phyloP scores from a whole-genome alignment of 2,888 invertebrate species.

The Cistogaster globosa region DNA sequence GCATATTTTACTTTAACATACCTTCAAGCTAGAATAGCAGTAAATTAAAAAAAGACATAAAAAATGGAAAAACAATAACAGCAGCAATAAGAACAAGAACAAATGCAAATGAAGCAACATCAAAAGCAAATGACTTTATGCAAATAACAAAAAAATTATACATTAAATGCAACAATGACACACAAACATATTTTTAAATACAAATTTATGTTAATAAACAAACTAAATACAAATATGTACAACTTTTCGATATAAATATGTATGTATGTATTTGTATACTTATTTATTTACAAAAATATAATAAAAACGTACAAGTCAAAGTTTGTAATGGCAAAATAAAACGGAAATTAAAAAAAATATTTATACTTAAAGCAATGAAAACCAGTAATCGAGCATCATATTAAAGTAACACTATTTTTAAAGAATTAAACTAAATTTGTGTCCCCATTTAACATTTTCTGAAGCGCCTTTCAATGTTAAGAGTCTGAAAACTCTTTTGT shows the following conservation, averaged over 20 bases:
- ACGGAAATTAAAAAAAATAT: constrained; percentile 19
- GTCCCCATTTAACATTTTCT: too few species aligned
- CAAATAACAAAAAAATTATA: neutral
- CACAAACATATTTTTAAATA: constrained; percentile 6
- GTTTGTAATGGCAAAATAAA: neutral
- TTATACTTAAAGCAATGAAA: constrained; percentile 34
- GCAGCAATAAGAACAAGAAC: constrained; percentile 12
- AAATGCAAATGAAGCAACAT: constrained; percentile 61
- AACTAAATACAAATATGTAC: neutral
- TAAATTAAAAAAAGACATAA: constrained; percentile 42
- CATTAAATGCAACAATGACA: constrained; percentile 17
- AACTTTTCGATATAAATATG: neutral
- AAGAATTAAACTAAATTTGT: neutral
- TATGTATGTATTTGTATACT: neutral
- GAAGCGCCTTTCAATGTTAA: too few species aligned
- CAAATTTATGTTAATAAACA: neutral
- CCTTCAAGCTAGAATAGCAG: constrained; percentile 56
- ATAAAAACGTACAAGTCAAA: neutral
- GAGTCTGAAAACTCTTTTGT: too few species aligned
- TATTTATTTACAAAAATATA: too few species aligned
- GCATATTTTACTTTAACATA: constrained; percentile 43
- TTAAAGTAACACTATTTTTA: constrained; percentile 23
- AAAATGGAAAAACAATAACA: constrained; percentile 22
- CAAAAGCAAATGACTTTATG: constrained; percentile 55
- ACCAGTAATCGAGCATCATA: constrained; percentile 23